A percentile compares a stretch with the other conserved stretches of the same genome.
phyloP scores from a whole-genome alignment of 2,113 vertebrate genomes.

The Diphyllodes magnificus region DNA sequence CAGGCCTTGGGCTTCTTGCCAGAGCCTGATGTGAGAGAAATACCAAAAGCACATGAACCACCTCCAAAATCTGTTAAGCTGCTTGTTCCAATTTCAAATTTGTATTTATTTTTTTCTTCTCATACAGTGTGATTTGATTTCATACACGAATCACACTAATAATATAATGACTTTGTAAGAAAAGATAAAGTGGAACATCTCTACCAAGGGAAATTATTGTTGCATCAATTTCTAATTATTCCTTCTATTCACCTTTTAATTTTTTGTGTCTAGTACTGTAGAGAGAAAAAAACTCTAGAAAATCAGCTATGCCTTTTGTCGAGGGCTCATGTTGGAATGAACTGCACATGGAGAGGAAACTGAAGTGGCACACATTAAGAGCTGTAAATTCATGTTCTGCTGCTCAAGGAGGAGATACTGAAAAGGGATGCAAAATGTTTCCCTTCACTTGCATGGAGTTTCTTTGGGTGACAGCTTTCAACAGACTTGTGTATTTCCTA shows the following conservation, averaged over 20 bases:
- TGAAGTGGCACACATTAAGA: not conserved
- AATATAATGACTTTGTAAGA: not conserved
- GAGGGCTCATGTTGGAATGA: not conserved
- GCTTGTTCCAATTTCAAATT: slow-evolving; percentile 16
- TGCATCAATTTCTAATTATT: not conserved
- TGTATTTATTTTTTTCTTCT: slow-evolving; percentile 29
- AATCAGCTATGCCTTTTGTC: not conserved
- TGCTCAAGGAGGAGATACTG: not conserved
- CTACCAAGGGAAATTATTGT: not conserved
- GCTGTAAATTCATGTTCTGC: not conserved
- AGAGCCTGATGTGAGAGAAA: slow-evolving; percentile 7
- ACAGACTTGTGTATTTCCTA: not conserved
- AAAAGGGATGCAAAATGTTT: not conserved
- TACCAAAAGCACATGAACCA: not conserved
- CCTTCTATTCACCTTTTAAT: not conserved
- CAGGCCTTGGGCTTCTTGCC: slow-evolving; percentile 8
- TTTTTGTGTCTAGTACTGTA: not conserved
- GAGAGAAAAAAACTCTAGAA: not conserved
- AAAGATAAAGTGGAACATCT: not conserved
- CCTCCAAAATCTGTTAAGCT: not conserved
- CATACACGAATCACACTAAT: not conserved
- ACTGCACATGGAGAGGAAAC: not conserved
- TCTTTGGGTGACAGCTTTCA: not conserved
- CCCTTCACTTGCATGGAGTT: not conserved
- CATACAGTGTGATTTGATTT: not conserved